Conservation (phyloP, 2,113 vertebrate genomes). For the Chaenocephalus aceratus region DNA sequence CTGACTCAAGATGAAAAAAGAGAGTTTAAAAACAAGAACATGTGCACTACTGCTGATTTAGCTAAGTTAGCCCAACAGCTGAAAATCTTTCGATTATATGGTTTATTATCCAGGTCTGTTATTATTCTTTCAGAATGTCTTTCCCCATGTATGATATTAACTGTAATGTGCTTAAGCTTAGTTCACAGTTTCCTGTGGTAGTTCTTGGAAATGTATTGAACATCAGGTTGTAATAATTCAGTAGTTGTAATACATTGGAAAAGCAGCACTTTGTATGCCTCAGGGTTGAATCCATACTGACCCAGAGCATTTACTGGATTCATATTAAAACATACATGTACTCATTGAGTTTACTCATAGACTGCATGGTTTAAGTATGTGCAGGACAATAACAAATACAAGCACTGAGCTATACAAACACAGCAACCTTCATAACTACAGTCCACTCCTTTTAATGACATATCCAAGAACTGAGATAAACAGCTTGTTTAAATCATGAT, state of each 20-base stretch:
- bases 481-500: conserved; percentile 14
- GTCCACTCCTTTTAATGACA: background rate
- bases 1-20: background rate
- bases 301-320: background rate
- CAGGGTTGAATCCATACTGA: background rate
- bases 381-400: background rate
- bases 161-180: conserved; percentile 1
- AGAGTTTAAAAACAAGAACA: background rate
- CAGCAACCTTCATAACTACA: conserved; percentile 9
- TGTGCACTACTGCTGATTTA: background rate
- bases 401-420: background rate
- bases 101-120: background rate
- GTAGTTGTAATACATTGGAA: background rate
- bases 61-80: background rate
- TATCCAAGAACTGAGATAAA: conserved; percentile 3
- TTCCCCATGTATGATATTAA: background rate
- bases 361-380: background rate
- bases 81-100: background rate
- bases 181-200: background rate
- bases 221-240: background rate
- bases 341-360: background rate
- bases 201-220: conserved; percentile 6
- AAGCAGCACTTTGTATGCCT: background rate
- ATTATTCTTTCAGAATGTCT: background rate
- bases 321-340: background rate